phyloP scores from a whole-genome alignment of 2,113 vertebrate genomes.

The Martes martes region DNA sequence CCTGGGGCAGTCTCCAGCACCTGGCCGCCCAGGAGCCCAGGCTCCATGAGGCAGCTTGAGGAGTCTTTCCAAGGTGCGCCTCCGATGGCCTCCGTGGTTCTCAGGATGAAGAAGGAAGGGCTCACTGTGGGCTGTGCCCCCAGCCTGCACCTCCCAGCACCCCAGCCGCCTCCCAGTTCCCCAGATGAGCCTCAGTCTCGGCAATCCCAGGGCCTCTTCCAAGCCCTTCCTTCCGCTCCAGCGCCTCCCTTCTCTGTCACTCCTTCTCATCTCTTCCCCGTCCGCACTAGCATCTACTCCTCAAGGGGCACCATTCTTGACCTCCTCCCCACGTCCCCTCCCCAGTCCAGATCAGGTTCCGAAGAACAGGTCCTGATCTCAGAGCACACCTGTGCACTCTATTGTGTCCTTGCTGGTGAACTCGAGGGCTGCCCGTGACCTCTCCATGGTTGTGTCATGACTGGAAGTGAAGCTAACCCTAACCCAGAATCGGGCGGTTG shows the following conservation, averaged over 20 bases:
- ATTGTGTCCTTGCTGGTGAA: no score
- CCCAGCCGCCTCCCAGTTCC: background rate
- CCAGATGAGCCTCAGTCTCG: rapidly evolving
- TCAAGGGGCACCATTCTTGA: background rate
- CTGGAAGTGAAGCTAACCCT: background rate
- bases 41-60: background rate
- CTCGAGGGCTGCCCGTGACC: background rate
- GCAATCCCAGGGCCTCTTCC: background rate
- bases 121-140: background rate
- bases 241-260: background rate
- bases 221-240: background rate
- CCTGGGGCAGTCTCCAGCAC: background rate
- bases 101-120: background rate
- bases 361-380: background rate
- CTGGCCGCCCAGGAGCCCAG: rapidly evolving
- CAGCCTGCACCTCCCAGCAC: background rate
- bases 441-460: background rate
- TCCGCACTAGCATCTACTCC: background rate
- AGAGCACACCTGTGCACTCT: background rate
- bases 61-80: background rate
- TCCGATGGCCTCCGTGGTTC: background rate
- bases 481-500: background rate
- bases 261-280: no score
- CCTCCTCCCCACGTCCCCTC: background rate
- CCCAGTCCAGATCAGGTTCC: background rate